Conservation (phyloP, 2,797 vertebrate species). For the Hozukius guyotensis region DNA sequence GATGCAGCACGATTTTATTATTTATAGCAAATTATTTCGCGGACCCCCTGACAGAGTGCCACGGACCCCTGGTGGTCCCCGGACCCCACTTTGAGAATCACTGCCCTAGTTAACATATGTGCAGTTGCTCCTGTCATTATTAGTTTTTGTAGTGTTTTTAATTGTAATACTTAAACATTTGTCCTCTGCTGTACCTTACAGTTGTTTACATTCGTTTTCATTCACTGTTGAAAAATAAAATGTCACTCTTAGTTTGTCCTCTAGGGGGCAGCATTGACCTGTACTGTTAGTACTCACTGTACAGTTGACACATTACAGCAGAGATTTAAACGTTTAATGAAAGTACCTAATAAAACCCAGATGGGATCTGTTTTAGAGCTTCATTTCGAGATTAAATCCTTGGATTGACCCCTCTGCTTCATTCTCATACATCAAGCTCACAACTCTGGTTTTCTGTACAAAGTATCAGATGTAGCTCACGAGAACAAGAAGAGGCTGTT, state of each 20-base stretch:
- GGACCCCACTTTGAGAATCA: too few species aligned
- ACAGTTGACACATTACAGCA: background rate
- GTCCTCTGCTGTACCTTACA: background rate
- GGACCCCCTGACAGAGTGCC: too few species aligned
- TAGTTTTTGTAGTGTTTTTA: background rate
- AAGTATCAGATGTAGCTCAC: background rate
- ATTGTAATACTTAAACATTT: background rate
- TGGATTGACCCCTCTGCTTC: background rate
- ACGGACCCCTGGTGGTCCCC: too few species aligned
- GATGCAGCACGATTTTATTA: too few species aligned
- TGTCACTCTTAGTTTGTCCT: slow-evolving; percentile 6
- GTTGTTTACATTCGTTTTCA: background rate
- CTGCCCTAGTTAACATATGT: background rate
- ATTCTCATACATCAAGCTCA: background rate
- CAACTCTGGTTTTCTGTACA: background rate
- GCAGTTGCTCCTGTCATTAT: background rate
- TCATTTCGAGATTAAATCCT: background rate
- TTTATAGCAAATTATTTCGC: too few species aligned
- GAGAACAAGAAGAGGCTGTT: background rate
- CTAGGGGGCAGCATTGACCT: slow-evolving; percentile 50
- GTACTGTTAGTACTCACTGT: background rate
- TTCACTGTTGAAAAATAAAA: background rate
- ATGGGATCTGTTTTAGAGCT: background rate
- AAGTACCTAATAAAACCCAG: background rate
- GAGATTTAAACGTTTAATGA: slow-evolving; percentile 2